A percentile compares a stretch with the other conserved stretches of the same genome.
Evolutionary conservation across 2,113 vertebrate species (phyloP).

Genomic region (Chionis minor): DNA sequence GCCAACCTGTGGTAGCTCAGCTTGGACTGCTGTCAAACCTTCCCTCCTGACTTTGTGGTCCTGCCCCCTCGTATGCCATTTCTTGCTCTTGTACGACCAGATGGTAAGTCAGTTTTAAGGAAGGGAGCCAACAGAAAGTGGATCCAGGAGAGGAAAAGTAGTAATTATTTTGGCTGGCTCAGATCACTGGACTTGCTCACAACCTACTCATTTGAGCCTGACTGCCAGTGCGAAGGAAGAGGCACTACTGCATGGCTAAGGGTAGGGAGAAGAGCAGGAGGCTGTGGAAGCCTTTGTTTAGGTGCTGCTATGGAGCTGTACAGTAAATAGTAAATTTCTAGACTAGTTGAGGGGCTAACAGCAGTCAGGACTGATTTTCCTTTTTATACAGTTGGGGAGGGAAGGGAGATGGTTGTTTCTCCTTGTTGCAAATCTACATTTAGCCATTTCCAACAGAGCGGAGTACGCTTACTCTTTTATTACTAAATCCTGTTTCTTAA

Average conservation of each 20-base stretch:
- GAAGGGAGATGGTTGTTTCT: neutral
- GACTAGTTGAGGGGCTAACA: neutral
- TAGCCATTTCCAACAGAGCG: neutral
- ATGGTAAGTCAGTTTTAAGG: neutral
- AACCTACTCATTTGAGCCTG: neutral
- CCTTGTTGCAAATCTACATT: neutral
- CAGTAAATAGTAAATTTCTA: neutral
- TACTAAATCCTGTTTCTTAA: neutral
- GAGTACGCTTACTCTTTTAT: neutral
- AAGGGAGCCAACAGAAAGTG: slow-evolving; percentile 1
- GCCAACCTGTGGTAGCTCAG: neutral
- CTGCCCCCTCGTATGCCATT: neutral
- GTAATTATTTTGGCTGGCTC: slow-evolving; percentile 19
- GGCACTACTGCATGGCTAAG: neutral
- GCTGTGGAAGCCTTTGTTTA: neutral
- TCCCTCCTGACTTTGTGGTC: neutral
- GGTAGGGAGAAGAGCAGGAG: neutral
- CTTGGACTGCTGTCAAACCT: neutral
- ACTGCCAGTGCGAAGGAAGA: neutral
- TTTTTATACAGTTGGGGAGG: neutral
- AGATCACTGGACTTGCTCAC: neutral
- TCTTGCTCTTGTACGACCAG: neutral
- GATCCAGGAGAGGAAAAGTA: neutral
- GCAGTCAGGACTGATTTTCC: neutral
- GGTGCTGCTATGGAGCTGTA: neutral